Base-by-base conservation (phyloP, 2,888 invertebrate genomes). In the Alloscopus bannaensis region DNA sequence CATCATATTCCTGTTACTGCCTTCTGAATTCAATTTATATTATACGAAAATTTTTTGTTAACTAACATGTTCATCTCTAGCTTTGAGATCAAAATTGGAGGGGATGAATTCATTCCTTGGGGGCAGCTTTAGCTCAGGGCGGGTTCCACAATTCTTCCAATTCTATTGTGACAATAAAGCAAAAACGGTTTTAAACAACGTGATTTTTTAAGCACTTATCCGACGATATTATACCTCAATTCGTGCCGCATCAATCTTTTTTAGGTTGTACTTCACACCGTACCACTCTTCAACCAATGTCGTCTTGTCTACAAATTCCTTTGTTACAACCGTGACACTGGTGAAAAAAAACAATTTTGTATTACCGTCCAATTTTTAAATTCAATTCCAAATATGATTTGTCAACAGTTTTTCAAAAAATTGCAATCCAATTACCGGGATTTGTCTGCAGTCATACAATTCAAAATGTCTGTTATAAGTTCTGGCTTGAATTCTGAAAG, bases 71-170 rank as follows among this genome's bases (percentile, higher is more conserved):
- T 92, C 91, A 68, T 93, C 93, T 0, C 91, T 87, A 0, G 91
- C 89, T 82, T 92, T 92, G 62, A 97, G 88, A 59, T 92, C 91
- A 86, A 97, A 94, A 86, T 93, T 91, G 0, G 92, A 91, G 0
- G 99, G 96, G 87, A 99, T 95, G 89, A 98, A 99, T 88, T 95
- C 95, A 90, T 99, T 99, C 75, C 92, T 93, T 1, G 91, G 90
- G 1, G 98, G 97, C 31, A 98, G 88, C 81, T 91, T 90, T 0
- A 98, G 89, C 78, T 93, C 88, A 0, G 70, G 66, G 42, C 77
- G 72, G 2, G 60, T 52, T 11, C 91, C 91, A 70, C 91, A 93
- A n/a, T 90, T 89, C 76, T 89, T 89, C 96, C 96, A 97, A 83
- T 84, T 86, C 89, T 90, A 52, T 81, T n/a, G 8, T 26, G 55